phyloP scores from a whole-genome alignment of 2,888 invertebrate species.

The Temnothorax unifasciatus region DNA sequence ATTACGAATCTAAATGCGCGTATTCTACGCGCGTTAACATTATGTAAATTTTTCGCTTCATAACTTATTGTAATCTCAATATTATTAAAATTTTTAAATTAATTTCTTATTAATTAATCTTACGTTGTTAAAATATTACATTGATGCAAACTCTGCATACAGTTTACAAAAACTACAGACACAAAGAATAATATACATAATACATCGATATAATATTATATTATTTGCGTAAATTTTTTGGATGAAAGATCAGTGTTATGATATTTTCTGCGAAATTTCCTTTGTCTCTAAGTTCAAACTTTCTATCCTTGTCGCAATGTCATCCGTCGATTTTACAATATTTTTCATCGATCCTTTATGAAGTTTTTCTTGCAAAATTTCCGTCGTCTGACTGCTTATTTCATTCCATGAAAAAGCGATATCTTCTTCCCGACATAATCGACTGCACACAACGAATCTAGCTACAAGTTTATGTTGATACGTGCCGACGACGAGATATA shows the following conservation, averaged over 20 bases:
- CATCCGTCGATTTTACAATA: slow-evolving; percentile 42
- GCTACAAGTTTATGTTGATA: slow-evolving; percentile 91
- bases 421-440: slow-evolving; percentile 90
- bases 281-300: slow-evolving; percentile 68
- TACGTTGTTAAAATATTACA: not conserved
- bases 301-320: slow-evolving; percentile 69
- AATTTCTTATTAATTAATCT: not conserved
- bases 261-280: slow-evolving; percentile 69
- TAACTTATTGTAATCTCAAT: not conserved
- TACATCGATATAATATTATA: too few relatives aligned
- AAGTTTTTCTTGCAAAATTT: slow-evolving; percentile 72
- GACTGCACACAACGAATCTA: slow-evolving; percentile 94
- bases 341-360: not conserved
- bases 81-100: too few relatives aligned
- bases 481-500: slow-evolving; percentile 94
- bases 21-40: not conserved
- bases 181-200: not conserved
- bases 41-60: not conserved
- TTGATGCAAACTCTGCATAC: not conserved
- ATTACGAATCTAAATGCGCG: not conserved
- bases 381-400: slow-evolving; percentile 88
- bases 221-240: not conserved
- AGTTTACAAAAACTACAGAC: not conserved
- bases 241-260: slow-evolving; percentile 55
- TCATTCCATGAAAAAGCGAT: slow-evolving; percentile 92